Base-by-base conservation (phyloP, 1,140 invertebrate species). In the Protaetia brevitarsis region DNA sequence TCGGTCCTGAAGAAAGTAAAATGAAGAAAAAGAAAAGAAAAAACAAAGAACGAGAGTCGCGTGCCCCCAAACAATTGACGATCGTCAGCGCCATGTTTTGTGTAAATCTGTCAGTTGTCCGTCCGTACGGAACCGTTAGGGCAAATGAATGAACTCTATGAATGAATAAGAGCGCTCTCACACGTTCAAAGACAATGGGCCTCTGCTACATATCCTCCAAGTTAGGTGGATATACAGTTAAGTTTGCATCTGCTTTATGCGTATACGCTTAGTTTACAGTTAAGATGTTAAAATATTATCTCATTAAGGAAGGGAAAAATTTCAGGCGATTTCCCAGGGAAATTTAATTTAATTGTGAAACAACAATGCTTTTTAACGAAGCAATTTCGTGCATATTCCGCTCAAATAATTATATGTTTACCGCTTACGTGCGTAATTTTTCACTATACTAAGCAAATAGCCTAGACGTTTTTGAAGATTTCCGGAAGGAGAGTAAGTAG, bases 81-180 rank as follows among this genome's bases (percentile, higher is more conserved):
- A 61, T 27, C 41, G 45, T 66, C 31, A 31, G 27, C 26, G 56
- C 31, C 31, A 37, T 31, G 27, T 66, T 61, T 60, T 66, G 41
- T 57, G 45, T 61, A 66, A 60, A 60, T 61, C 64, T 60, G 56
- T 66, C 64, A 27, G 64, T 41, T 66, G 63, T 64, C 63, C 63
- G 63, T 64, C 63, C 57, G 21, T 3, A 23, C 26, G 29, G 63
- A 64, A 64, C 68, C 66, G 68, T 67, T 66, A 67, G 68, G 29
- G 30, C 45, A 67, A 69, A 65, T 69, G 65, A 67, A 67, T 69
- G 68, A 67, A 65, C 57, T 66, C 41, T 61, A 67, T 69, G 66
- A 67, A 67, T 69, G 66, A 67, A 69, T 63, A 51, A 51, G 26
- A 23, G 63, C 66, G 51, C 27, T 63, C 59, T 69, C 68, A 67